A percentile compares a stretch with the other conserved stretches of the same genome.
Evolutionary conservation across 2,113 vertebrate species (phyloP).

Genomic region (Pteruthius melanotis): DNA sequence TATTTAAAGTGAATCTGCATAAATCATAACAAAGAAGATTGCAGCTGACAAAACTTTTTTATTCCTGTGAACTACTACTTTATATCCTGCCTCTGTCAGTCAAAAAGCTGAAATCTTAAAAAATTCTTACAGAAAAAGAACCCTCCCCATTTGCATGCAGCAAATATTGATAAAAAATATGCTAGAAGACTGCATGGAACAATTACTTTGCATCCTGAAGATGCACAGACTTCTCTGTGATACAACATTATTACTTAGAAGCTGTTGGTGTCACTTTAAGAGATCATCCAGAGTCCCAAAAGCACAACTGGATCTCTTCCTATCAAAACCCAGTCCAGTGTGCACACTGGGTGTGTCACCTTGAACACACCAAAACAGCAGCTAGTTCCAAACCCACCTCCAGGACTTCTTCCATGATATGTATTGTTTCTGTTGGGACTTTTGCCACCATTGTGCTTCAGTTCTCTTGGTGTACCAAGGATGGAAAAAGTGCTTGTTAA

Average conservation of each 20-base stretch:
- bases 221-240: neutral
- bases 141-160: neutral
- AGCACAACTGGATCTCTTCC: neutral
- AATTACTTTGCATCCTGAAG: neutral
- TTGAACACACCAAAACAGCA: neutral
- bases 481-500: neutral
- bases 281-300: neutral
- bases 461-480: neutral
- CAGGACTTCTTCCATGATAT: neutral
- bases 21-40: neutral
- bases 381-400: neutral
- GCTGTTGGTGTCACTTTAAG: neutral
- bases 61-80: neutral
- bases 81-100: neutral
- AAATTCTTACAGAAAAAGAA: neutral
- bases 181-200: neutral
- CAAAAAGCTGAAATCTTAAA: neutral
- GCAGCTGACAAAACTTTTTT: neutral
- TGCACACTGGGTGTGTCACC: neutral
- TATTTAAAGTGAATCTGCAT: neutral
- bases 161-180: neutral
- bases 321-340: neutral
- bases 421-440: conserved; percentile 41
- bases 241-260: neutral
- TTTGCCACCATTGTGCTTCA: conserved; percentile 55